phyloP scores from a whole-genome alignment of 1,140 invertebrate species.

The Eubasilissa regina region DNA sequence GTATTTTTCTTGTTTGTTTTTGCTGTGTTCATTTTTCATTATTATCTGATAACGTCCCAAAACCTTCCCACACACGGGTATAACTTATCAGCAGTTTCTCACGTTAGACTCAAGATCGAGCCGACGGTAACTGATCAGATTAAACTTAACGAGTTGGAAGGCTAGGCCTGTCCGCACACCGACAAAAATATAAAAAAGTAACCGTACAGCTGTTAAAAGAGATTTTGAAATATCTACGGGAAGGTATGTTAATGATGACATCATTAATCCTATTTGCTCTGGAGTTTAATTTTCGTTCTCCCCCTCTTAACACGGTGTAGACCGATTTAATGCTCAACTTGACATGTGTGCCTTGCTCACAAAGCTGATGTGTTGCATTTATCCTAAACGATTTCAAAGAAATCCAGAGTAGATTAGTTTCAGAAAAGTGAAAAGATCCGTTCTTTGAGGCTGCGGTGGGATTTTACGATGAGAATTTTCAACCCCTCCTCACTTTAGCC shows the following conservation, averaged over 20 bases:
- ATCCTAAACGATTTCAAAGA: background rate
- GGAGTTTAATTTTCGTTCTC: background rate
- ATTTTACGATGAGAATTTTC: too few relatives aligned
- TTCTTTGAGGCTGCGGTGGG: background rate
- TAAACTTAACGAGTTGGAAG: constrained; percentile 30
- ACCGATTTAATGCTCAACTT: constrained; percentile 5
- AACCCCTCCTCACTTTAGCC: too few relatives aligned
- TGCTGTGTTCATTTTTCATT: too few relatives aligned
- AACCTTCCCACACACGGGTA: too few relatives aligned
- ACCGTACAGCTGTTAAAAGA: background rate
- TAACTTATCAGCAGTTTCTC: constrained; percentile 10
- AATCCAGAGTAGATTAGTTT: constrained; percentile 5
- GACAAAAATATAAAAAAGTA: background rate
- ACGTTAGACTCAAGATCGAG: background rate
- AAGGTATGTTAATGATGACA: too few relatives aligned
- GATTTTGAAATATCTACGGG: background rate
- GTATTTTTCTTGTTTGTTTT: too few relatives aligned
- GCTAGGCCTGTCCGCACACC: background rate
- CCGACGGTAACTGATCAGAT: constrained; percentile 26
- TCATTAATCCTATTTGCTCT: background rate
- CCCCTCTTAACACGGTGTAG: background rate
- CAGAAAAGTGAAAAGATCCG: background rate
- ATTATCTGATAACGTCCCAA: too few relatives aligned
- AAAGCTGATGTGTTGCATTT: constrained; percentile 15
- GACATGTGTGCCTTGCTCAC: background rate